Evolutionary conservation across 2,888 invertebrate genomes (phyloP).

Genomic region (Abscondita cerata): DNA sequence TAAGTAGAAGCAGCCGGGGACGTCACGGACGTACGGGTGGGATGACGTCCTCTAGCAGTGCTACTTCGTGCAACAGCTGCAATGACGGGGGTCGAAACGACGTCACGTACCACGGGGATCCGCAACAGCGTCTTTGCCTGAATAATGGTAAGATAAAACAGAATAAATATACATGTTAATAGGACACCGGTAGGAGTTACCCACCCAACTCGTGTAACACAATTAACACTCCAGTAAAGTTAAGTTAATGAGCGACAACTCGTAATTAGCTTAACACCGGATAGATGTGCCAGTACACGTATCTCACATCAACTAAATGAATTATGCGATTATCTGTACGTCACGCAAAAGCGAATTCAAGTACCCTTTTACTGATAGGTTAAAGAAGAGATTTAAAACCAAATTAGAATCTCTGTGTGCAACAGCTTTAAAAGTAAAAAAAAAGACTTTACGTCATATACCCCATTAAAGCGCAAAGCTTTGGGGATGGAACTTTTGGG

Average conservation of each 20-base stretch:
- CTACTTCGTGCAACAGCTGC: conserved; percentile 61
- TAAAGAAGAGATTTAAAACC: conserved; percentile 29
- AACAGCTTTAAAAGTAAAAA: conserved; percentile 24
- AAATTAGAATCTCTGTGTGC: conserved; percentile 25
- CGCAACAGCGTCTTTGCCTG: conserved; percentile 53
- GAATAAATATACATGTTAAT: conserved; percentile 31
- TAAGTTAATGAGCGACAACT: conserved; percentile 58
- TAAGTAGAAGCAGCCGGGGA: conserved; percentile 55
- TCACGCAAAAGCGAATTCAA: conserved; percentile 32
- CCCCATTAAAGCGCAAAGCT: conserved; percentile 34
- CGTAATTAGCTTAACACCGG: conserved; percentile 56
- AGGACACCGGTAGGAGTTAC: conserved; percentile 23
- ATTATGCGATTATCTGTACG: conserved; percentile 44
- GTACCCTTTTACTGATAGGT: conserved; percentile 20
- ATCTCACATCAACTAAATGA: conserved; percentile 47
- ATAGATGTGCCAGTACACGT: conserved; percentile 54
- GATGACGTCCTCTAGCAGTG: conserved; percentile 66
- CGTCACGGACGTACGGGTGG: conserved; percentile 59
- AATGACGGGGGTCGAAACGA: conserved; percentile 51
- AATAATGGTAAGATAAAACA: conserved; percentile 52
- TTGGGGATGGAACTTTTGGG: conserved; percentile 37
- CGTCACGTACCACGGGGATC: conserved; percentile 53
- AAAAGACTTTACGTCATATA: conserved; percentile 31
- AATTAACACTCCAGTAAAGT: conserved; percentile 49
- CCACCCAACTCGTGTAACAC: conserved; percentile 41